Evolutionary conservation across 2,888 invertebrate species (phyloP), one percentile per base, ranked within the genome.

Genomic region (Epiblema foenella): DNA sequence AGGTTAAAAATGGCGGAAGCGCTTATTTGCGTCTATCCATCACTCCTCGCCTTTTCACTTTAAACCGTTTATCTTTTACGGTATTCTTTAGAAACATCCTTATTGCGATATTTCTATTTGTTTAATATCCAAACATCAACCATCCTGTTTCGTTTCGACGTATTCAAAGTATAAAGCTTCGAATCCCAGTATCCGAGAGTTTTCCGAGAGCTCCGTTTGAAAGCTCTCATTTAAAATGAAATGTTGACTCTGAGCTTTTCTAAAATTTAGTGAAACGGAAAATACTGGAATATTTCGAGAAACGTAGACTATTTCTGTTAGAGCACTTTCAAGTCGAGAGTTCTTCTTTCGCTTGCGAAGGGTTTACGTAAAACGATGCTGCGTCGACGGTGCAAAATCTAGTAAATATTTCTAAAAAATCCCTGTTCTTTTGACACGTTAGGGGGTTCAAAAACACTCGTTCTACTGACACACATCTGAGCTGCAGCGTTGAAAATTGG

Each of bases 161-260:
- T 78, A 77, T 75, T 72, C 74, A 77, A 77, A 75, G 78, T 77
- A 39, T 77, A 74, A 77, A 63, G 60, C 72, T 71, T 54, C 58
- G 72, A 77, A 78, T 75, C 77, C 72, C 75, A 76, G 77, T 72
- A 68, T 75, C 68, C 49, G 60, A 33, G 68, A 71, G 72, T 46
- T 37, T 70, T 62, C 62, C 54, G 33, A 60, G 66, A 71, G 71
- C 18, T n/a, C 24, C 49, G 59, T 29, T 54, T 60, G 66, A 71
- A 57, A 67, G 66, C 54, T 67, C 63, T 68, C 69, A 65, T 69
- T 73, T 69, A 57, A 72, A 68, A 51, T 58, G 66, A 67, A 70
- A 69, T 54, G 68, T 68, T 52, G 68, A 65, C 56, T 57, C 62
- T 69, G n/a, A 60, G 66, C 67, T 73, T 69, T 68, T 51, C 65